Evolutionary conservation across 2,888 invertebrate species (phyloP).

Genomic region (Candidula unifasciata): DNA sequence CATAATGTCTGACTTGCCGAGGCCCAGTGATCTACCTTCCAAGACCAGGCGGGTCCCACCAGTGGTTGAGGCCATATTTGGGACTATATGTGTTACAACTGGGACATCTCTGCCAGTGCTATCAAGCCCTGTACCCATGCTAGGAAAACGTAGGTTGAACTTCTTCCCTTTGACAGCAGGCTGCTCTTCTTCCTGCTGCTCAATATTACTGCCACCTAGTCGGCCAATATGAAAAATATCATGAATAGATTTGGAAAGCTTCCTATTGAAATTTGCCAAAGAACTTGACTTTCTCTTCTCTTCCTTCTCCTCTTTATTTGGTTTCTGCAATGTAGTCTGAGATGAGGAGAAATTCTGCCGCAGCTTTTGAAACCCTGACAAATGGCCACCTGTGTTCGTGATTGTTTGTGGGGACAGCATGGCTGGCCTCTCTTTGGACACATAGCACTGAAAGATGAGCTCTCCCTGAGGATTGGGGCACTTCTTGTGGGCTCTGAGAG

Average conservation of each 20-base stretch:
- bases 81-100: constrained; percentile 69
- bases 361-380: constrained; percentile 56
- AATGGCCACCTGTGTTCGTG: constrained; percentile 44
- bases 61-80: constrained; percentile 67
- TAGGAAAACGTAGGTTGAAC: constrained; percentile 49
- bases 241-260: constrained; percentile 71
- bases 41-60: constrained; percentile 72
- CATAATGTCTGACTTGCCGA: constrained; percentile 72
- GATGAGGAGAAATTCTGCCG: constrained; percentile 56
- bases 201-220: constrained; percentile 59
- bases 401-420: constrained; percentile 43
- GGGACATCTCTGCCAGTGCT: constrained; percentile 63
- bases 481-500: constrained; percentile 75
- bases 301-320: constrained; percentile 54
- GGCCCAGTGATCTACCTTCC: constrained; percentile 73
- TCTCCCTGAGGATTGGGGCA: constrained; percentile 73
- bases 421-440: constrained; percentile 65
- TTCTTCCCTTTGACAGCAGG: constrained; percentile 34
- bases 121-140: constrained; percentile 65
- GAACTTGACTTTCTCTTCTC: constrained; percentile 58
- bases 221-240: constrained; percentile 69
- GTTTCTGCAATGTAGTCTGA: constrained; percentile 35
- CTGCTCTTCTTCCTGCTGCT: constrained; percentile 49
- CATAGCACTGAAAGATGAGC: constrained; percentile 72
- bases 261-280: constrained; percentile 69